Evolutionary conservation across 2,797 vertebrate species (phyloP).

Genomic region (Florisuga fusca): DNA sequence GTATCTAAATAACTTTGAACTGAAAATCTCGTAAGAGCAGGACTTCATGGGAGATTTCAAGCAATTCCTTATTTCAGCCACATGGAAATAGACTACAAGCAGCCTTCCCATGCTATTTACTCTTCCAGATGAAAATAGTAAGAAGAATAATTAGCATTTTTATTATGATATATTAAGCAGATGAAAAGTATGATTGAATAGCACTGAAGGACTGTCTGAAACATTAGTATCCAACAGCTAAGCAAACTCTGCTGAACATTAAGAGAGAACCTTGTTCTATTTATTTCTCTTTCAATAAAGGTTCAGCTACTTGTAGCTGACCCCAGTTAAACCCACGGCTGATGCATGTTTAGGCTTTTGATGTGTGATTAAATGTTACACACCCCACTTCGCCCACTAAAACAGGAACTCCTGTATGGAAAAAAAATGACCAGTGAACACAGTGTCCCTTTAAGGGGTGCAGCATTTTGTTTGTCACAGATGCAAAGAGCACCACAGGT

Average conservation of each 20-base stretch:
- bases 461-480: not conserved
- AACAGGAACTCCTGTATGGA: not conserved
- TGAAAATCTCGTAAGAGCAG: not conserved
- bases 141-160: not conserved
- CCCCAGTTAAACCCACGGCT: rapidly evolving
- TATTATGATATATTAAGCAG: not conserved
- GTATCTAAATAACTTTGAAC: not conserved
- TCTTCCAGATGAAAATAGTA: not conserved
- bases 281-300: not conserved
- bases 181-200: not conserved
- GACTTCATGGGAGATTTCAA: not conserved
- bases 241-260: not conserved
- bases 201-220: not conserved
- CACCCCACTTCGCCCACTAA: not conserved
- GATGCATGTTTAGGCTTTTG: not conserved
- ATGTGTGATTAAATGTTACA: rapidly evolving
- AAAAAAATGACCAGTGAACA: not conserved
- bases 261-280: not conserved
- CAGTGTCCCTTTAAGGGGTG: not conserved
- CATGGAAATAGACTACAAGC: not conserved
- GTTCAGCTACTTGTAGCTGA: not conserved
- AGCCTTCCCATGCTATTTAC: not conserved
- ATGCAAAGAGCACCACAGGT: not conserved
- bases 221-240: not conserved
- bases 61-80: not conserved